Conservation (phyloP, 2,797 vertebrate genomes). For the Iguana delicatissima region DNA sequence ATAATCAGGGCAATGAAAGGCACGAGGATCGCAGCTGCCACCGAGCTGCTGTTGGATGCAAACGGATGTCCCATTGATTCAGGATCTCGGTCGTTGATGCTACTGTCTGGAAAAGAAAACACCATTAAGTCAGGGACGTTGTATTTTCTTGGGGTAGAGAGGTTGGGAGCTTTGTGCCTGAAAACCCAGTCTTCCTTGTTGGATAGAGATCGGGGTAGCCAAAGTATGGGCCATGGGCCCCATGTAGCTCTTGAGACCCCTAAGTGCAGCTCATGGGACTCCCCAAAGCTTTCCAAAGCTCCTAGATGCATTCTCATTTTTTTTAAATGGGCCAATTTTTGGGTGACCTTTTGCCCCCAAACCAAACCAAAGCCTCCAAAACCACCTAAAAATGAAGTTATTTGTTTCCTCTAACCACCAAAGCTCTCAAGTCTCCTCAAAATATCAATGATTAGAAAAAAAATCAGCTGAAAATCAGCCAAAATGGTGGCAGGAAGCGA, state of each 20-base stretch:
- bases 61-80: conserved; percentile 92
- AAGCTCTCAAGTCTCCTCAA: too few species aligned
- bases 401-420: too few species aligned
- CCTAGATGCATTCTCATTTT: too few species aligned
- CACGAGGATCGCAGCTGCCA: conserved; percentile 98
- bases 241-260: background rate
- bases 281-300: too few species aligned
- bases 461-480: too few species aligned
- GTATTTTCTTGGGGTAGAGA: background rate
- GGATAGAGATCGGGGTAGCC: background rate
- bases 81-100: conserved; percentile 82
- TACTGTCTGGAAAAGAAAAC: conserved; percentile 77
- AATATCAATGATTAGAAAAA: too few species aligned
- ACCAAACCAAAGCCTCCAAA: too few species aligned
- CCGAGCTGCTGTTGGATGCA: conserved; percentile 98
- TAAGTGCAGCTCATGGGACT: background rate
- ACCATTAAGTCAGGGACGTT: accelerated
- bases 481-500: too few species aligned
- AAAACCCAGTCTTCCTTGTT: background rate
- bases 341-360: too few species aligned
- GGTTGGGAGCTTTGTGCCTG: too few species aligned
- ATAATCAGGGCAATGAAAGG: conserved; percentile 99
- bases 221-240: background rate
- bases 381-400: too few species aligned
- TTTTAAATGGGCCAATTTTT: too few species aligned